Base-by-base conservation (phyloP, 2,888 invertebrate species). In the Drosophila suboccidentalis region DNA sequence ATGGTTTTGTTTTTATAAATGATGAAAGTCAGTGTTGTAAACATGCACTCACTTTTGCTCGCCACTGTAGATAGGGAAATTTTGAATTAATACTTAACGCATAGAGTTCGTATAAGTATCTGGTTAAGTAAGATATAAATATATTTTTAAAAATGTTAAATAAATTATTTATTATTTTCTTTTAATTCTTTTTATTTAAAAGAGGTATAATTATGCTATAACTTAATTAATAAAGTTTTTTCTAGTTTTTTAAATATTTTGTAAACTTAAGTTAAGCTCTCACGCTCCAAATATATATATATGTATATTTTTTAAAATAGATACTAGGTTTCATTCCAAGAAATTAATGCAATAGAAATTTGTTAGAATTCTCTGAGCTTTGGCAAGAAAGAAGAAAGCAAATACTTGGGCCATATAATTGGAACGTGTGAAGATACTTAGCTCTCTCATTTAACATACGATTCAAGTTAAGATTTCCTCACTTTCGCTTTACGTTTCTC, bases 241-340 rank as follows among this genome's bases (percentile, higher is more conserved):
- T 22, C 4, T 6, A 38, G n/a, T 38, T 38, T 5, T n/a, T 36
- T 4, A 15, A 46, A 49, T 50, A 11, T 4, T 26, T 41, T 41
- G 22, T 58, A 38, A 49, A 26, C 43, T 29, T 6, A 29, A 43
- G 49, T 11, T 1, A 17, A 10, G 15, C 58, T 75, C 75, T 34
- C 79, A 74, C 79, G 75, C 44, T 53, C 75, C 46, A 75, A 70
- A 79, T 78, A 75, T 17, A n/a, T n/a, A n/a, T n/a, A 19, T 19
- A 19, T 19, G 19, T 19, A 2, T 26, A 5, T 4, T 41, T 43
- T 5, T 26, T 26, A 6, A 53, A 53, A 53, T 43, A 39, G 5
- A 36, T 44, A 29, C 11, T 36, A 26, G 19, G 13, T 17, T 10
- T 32, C 15, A 22, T 29, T 36, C 49, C 38, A 29, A n/a, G 58